Conservation (phyloP, 2,888 invertebrate species). For the Athripsodes cinereus region DNA sequence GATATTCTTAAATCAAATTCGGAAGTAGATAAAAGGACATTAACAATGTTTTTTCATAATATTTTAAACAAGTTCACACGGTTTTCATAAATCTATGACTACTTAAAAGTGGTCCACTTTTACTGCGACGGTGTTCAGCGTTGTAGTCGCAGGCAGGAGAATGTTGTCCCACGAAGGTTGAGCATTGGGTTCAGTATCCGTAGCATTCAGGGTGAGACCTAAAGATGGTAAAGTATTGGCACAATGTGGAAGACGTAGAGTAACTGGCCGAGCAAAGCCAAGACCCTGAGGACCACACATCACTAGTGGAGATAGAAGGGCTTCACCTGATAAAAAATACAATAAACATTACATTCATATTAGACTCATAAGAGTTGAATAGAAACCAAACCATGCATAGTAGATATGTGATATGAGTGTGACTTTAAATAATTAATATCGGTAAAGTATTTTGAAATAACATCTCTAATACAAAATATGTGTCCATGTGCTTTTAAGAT, state of each 20-base stretch:
- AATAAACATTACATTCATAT: no score
- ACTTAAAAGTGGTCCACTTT: constrained; percentile 82
- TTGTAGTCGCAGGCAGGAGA: constrained; percentile 74
- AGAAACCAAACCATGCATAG: no score
- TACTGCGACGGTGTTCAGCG: constrained; percentile 82
- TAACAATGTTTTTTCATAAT: no score
- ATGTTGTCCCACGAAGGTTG: constrained; percentile 84
- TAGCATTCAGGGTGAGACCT: constrained; percentile 71
- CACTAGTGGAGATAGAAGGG: constrained; percentile 87
- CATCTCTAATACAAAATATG: no score
- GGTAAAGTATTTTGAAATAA: no score
- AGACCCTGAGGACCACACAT: constrained; percentile 96
- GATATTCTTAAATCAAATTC: neutral
- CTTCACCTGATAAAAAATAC: constrained; percentile 65
- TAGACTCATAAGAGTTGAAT: no score
- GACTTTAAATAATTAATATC: no score
- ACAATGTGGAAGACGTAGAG: constrained; percentile 84
- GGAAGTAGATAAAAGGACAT: no score
- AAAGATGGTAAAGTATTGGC: constrained; percentile 72
- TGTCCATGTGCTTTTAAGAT: no score
- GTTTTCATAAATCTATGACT: no score
- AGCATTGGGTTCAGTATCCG: constrained; percentile 76
- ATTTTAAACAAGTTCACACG: no score
- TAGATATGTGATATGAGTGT: no score
- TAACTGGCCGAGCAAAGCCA: constrained; percentile 82